Conservation (phyloP, 2,888 invertebrate genomes). For the Sicus ferrugineus region DNA sequence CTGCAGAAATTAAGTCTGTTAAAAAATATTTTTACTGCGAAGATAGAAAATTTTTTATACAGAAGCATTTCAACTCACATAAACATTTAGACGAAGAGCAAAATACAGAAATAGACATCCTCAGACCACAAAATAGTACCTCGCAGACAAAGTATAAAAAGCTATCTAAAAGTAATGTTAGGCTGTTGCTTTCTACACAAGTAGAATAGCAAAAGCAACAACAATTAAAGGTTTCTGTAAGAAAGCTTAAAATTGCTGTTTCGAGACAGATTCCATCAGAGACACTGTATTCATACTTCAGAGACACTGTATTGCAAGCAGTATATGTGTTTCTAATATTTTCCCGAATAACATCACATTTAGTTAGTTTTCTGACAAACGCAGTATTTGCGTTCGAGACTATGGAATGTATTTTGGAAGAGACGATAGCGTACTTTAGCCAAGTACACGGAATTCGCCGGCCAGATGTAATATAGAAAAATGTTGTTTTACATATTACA, state of each 20-base stretch:
- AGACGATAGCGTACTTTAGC: conserved; percentile 56
- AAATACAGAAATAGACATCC: neutral
- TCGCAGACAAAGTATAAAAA: neutral
- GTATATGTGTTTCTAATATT: no score
- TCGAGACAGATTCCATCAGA: no score
- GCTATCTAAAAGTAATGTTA: conserved; percentile 22
- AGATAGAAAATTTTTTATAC: no score
- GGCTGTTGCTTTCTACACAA: conserved; percentile 6
- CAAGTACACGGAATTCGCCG: conserved; percentile 65
- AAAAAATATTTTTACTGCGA: no score
- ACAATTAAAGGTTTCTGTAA: neutral
- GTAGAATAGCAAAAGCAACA: neutral
- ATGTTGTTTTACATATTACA: conserved; percentile 35
- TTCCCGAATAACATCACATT: conserved; percentile 45
- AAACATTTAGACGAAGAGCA: no score
- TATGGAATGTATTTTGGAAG: neutral
- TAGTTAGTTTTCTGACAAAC: conserved; percentile 44
- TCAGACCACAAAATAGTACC: conserved; percentile 1
- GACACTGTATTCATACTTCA: no score
- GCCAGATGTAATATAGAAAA: conserved; percentile 61
- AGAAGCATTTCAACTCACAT: no score
- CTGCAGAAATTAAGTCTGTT: no score
- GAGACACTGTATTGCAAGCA: no score
- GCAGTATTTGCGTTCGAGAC: neutral
- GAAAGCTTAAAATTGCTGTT: neutral